Conservation (phyloP, 2,113 vertebrate genomes). For the Pseudolaguvia tuberculata region DNA sequence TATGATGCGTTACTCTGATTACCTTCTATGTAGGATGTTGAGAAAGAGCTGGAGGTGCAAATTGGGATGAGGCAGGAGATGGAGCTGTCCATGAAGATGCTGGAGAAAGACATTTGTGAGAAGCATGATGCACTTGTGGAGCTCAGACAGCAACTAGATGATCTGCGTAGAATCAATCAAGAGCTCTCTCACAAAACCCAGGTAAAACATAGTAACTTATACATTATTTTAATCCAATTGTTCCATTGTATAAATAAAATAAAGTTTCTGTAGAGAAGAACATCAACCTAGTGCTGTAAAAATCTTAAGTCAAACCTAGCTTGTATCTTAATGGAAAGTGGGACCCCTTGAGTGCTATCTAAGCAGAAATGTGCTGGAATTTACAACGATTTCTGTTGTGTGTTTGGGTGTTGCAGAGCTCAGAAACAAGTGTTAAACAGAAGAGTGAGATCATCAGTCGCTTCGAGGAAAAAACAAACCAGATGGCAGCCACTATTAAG, state of each 20-base stretch:
- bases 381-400: not conserved
- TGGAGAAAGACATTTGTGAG: conserved; percentile 96
- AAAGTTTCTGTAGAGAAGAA: no score
- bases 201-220: conserved; percentile 60
- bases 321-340: no score
- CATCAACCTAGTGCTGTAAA: no score
- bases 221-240: no score
- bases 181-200: conserved; percentile 92
- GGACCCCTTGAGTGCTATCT: no score
- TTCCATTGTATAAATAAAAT: no score
- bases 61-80: conserved; percentile 98
- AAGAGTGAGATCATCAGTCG: conserved; percentile 87
- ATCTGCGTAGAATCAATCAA: conserved; percentile 89
- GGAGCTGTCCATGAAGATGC: conserved; percentile 98
- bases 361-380: no score
- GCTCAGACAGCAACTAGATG: conserved; percentile 90
- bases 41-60: conserved; percentile 93
- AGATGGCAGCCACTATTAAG: conserved; percentile 93
- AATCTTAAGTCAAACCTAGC: no score
- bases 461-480: conserved; percentile 93
- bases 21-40: conserved; percentile 79
- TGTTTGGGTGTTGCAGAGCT: conserved; percentile 65
- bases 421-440: conserved; percentile 85
- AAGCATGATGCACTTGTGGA: conserved; percentile 93
- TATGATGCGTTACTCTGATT: not conserved